phyloP scores from a whole-genome alignment of 2,888 invertebrate species.

The Chironomus tentans region DNA sequence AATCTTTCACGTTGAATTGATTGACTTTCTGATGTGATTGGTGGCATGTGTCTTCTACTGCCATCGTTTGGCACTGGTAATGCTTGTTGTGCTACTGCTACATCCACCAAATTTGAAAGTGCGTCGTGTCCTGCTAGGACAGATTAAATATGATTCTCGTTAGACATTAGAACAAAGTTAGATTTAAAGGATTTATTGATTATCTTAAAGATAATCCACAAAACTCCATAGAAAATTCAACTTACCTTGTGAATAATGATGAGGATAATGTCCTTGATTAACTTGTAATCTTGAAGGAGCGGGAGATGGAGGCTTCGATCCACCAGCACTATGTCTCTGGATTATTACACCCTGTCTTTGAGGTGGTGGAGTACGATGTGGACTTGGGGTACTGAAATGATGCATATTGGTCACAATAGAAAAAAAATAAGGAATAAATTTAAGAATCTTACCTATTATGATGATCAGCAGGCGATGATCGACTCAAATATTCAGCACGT shows the following conservation, averaged over 20 bases:
- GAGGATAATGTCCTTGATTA: constrained; percentile 34
- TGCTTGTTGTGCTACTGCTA: constrained; percentile 84
- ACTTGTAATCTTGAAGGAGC: constrained; percentile 44
- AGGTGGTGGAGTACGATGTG: constrained; percentile 43
- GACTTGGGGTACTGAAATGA: constrained; percentile 40
- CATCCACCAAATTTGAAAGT: constrained; percentile 78
- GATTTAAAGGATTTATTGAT: neutral
- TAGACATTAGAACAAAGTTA: neutral
- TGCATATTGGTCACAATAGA: neutral
- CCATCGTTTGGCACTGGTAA: constrained; percentile 59
- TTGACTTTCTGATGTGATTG: constrained; percentile 37
- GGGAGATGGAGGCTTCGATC: constrained; percentile 46
- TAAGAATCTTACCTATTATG: constrained; percentile 38
- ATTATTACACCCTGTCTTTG: constrained; percentile 62
- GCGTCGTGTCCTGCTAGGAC: constrained; percentile 62
- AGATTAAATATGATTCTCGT: neutral
- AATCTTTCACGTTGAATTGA: constrained; percentile 35
- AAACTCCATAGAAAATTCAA: neutral
- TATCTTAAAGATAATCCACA: constrained; percentile 28
- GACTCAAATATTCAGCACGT: constrained; percentile 39
- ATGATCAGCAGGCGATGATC: constrained; percentile 43
- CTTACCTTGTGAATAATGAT: constrained; percentile 39
- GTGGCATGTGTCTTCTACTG: constrained; percentile 30
- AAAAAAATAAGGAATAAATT: neutral
- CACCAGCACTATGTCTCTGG: constrained; percentile 59